phyloP scores from a whole-genome alignment of 1,140 invertebrate species.

The Mesaphorura yosii region DNA sequence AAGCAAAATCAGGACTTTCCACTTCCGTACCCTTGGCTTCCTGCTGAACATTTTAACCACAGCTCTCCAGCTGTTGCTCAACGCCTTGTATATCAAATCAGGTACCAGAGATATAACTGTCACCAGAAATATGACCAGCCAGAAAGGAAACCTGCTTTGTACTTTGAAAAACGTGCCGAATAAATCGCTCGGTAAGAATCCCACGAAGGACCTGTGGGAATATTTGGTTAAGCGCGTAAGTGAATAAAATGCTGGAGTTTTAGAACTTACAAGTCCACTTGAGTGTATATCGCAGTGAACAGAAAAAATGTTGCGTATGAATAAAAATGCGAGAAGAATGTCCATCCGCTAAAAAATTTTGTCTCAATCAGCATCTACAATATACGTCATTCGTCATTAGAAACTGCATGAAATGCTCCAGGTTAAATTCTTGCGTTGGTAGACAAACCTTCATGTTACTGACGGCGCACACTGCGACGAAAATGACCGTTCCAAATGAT shows the following conservation, averaged over 20 bases:
- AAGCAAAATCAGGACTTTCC: too few relatives aligned
- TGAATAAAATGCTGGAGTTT: too few relatives aligned
- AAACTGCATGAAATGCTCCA: conserved; percentile 1
- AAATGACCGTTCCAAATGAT: conserved; percentile 41
- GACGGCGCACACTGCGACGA: conserved; percentile 40
- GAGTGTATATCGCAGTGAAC: conserved; percentile 48
- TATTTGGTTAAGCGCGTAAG: too few relatives aligned
- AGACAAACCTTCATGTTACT: conserved; percentile 47
- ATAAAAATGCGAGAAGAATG: conserved; percentile 42
- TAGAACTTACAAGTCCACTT: conserved; percentile 46
- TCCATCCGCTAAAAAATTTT: conserved; percentile 50
- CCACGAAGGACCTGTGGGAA: too few relatives aligned
- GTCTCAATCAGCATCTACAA: conserved; percentile 51
- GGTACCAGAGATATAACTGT: conserved; percentile 48
- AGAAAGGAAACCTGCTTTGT: conserved; percentile 47
- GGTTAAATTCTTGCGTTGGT: too few relatives aligned
- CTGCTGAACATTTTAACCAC: too few relatives aligned
- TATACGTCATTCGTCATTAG: conserved; percentile 10
- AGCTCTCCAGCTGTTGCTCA: too few relatives aligned
- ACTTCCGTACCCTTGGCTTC: too few relatives aligned
- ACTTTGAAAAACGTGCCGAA: conserved; percentile 47
- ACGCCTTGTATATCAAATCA: conserved; percentile 38
- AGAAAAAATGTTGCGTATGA: conserved; percentile 48
- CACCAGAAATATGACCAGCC: conserved; percentile 47
- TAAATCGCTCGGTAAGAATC: conserved; percentile 42